phyloP scores from a whole-genome alignment of 2,797 vertebrate species.

The Chelon auratus region DNA sequence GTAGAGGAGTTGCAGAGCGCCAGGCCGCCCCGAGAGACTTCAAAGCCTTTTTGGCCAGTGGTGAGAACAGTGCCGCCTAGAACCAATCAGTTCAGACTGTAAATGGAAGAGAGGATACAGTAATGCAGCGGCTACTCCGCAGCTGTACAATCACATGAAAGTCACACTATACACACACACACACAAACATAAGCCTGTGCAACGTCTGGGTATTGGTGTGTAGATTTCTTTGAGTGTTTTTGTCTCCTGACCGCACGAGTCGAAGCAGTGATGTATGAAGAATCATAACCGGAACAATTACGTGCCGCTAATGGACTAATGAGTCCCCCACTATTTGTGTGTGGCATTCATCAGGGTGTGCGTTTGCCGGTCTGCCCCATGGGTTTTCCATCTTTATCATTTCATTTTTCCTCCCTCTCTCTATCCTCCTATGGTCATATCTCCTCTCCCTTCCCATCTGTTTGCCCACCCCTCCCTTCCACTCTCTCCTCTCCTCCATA shows the following conservation, averaged over 20 bases:
- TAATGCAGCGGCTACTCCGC: too few relatives aligned
- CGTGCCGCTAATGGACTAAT: conserved; percentile 52
- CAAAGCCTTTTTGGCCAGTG: not conserved
- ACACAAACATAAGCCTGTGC: conserved; percentile 2
- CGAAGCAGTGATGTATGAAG: conserved; percentile 47
- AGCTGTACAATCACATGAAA: not conserved
- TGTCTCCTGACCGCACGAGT: conserved; percentile 12
- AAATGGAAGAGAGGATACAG: not conserved
- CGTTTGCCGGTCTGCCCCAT: conserved; percentile 18
- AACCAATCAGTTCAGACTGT: not conserved
- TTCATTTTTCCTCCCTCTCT: conserved; percentile 17
- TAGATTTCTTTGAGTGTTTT: conserved; percentile 9
- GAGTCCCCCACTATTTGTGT: conserved; percentile 19
- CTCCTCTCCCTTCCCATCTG: conserved; percentile 59
- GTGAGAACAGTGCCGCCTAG: not conserved
- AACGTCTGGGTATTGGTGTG: not conserved
- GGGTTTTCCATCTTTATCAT: conserved; percentile 33
- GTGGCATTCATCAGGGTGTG: not conserved
- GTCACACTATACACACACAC: conserved; percentile 11
- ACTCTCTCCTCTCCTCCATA: conserved; percentile 15
- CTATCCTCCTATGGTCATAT: conserved; percentile 28
- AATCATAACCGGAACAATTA: conserved; percentile 49
- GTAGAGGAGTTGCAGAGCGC: not conserved
- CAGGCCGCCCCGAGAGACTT: conserved; percentile 1
- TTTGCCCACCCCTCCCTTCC: conserved; percentile 1